Evolutionary conservation across 2,888 invertebrate genomes (phyloP).

Genomic region (Cylindroiulus punctatus): DNA sequence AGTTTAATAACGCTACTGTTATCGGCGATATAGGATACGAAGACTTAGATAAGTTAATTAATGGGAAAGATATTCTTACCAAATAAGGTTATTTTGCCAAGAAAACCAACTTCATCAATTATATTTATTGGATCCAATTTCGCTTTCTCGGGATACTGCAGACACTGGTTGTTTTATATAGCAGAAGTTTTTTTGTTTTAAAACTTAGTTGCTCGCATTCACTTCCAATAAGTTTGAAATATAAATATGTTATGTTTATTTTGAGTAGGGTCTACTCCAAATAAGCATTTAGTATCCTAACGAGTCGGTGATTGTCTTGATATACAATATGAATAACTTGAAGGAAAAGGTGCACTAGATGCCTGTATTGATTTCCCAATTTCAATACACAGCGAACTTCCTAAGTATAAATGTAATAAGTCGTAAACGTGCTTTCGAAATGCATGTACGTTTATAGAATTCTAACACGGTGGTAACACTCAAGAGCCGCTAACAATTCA

Average conservation of each 20-base stretch:
- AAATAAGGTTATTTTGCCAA: not conserved
- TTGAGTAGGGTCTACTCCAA: no score
- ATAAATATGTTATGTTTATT: no score
- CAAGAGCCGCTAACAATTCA: not conserved
- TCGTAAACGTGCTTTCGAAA: not conserved
- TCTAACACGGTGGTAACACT: not conserved
- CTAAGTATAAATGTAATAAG: no score
- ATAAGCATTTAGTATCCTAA: not conserved
- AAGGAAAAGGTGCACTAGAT: no score
- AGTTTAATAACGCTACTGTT: constrained; percentile 18
- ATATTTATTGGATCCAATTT: constrained; percentile 40
- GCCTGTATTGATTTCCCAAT: no score
- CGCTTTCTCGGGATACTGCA: not conserved
- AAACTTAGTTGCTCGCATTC: not conserved
- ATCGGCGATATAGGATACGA: not conserved
- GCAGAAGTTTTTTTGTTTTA: not conserved
- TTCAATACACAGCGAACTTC: no score
- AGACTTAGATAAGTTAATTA: constrained; percentile 36
- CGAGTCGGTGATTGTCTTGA: not conserved
- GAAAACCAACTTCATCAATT: constrained; percentile 16
- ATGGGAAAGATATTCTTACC: constrained; percentile 20
- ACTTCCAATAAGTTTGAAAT: not conserved
- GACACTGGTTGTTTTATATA: not conserved
- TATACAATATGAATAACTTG: no score
- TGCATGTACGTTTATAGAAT: not conserved